phyloP scores from a whole-genome alignment of 2,888 invertebrate genomes.

The Pandemis cinnamomeana region DNA sequence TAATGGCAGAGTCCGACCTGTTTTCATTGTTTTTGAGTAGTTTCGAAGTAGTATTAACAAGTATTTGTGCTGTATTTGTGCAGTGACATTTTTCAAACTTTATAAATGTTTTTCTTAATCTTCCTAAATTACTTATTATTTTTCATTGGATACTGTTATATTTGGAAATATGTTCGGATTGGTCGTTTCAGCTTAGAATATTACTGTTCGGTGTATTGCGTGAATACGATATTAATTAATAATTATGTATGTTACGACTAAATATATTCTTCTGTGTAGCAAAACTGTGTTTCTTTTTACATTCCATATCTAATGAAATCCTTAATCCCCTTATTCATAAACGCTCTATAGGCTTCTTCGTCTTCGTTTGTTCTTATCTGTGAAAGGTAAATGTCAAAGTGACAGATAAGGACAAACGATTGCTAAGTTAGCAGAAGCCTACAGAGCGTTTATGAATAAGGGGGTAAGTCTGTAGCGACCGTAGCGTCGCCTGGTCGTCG shows the following conservation, averaged over 20 bases:
- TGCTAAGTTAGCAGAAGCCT: too few species aligned
- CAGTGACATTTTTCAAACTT: constrained; percentile 2
- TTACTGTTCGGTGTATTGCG: constrained; percentile 54
- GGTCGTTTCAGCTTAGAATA: constrained; percentile 21
- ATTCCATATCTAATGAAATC: not conserved
- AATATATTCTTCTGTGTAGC: constrained; percentile 77
- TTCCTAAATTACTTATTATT: constrained; percentile 20
- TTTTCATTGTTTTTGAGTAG: not conserved
- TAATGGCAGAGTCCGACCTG: too few species aligned
- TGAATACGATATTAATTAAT: constrained; percentile 59
- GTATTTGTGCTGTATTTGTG: constrained; percentile 3
- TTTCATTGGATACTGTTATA: constrained; percentile 26
- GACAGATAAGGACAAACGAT: too few species aligned
- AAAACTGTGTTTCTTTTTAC: constrained; percentile 62
- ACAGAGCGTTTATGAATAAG: too few species aligned
- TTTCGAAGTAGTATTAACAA: constrained; percentile 14
- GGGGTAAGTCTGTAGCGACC: too few species aligned
- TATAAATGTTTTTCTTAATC: constrained; percentile 7
- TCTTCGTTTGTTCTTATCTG: too few species aligned
- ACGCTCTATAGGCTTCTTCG: too few species aligned
- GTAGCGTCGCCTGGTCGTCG: too few species aligned
- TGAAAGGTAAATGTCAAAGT: too few species aligned
- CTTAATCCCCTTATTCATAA: too few species aligned
- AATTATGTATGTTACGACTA: constrained; percentile 69
- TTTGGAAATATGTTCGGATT: constrained; percentile 23